Evolutionary conservation across 1,140 invertebrate genomes (phyloP).

Genomic region (Drosophila funebris): DNA sequence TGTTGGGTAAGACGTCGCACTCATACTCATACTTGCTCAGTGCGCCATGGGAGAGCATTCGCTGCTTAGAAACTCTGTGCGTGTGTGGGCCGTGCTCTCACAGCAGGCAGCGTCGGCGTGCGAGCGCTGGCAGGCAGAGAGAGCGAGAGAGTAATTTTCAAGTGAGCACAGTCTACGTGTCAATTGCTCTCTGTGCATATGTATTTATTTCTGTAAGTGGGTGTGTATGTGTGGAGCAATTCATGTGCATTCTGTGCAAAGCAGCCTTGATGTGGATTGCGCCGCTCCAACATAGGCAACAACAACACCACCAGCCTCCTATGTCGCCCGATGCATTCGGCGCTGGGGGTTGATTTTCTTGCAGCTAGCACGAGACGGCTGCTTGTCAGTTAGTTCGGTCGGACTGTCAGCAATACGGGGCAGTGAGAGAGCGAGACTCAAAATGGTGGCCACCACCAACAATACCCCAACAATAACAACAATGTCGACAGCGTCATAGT

Average conservation of each 20-base stretch:
- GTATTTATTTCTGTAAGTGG: constrained; percentile 9
- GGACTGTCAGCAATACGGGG: constrained; percentile 24
- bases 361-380: constrained; percentile 40
- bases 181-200: constrained; percentile 9
- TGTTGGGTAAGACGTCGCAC: constrained; percentile 68
- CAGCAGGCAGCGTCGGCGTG: constrained; percentile 67
- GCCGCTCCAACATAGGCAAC: constrained; percentile 20
- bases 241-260: constrained; percentile 44
- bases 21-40: constrained; percentile 37
- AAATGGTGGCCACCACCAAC: constrained; percentile 76
- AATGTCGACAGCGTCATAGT: constrained; percentile 50
- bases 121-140: constrained; percentile 46
- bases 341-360: constrained; percentile 53
- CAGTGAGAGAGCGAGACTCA: constrained; percentile 70
- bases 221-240: constrained; percentile 23
- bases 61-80: constrained; percentile 46
- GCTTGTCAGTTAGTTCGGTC: constrained; percentile 41
- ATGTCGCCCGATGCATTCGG: constrained; percentile 27
- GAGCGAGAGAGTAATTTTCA: constrained; percentile 7
- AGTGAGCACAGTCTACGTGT: constrained; percentile 12
- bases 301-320: constrained; percentile 20
- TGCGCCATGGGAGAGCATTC: constrained; percentile 40
- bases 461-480: constrained; percentile 46
- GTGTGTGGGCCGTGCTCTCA: constrained; percentile 46
- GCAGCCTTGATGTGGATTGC: constrained; percentile 38